Conservation (phyloP, 1,140 invertebrate species). For the Drosophila asahinai region DNA sequence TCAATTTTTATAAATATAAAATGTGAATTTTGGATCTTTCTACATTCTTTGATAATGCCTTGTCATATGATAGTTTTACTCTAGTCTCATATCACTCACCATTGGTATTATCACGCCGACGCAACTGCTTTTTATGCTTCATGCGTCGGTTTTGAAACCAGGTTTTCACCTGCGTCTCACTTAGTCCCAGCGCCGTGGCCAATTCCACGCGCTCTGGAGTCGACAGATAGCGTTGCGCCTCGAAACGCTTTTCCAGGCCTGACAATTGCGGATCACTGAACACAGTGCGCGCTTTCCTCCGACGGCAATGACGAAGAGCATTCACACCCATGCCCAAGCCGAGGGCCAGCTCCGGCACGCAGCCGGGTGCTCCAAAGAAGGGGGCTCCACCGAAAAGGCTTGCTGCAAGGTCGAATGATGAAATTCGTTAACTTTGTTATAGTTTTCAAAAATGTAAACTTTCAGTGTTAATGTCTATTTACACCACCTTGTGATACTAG, state of each 20-base stretch:
- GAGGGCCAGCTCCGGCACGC: constrained; percentile 82
- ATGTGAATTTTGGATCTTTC: no score
- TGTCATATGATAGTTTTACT: background rate
- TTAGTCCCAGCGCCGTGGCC: constrained; percentile 95
- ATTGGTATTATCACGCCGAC: constrained; percentile 85
- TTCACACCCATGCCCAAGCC: constrained; percentile 88
- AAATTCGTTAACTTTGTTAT: constrained; percentile 61
- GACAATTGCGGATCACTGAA: constrained; percentile 99
- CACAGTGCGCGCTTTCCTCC: constrained; percentile 97
- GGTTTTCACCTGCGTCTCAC: constrained; percentile 99
- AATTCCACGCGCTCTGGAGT: constrained; percentile 98
- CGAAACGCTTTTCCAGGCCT: constrained; percentile 97
- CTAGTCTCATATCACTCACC: constrained; percentile 55
- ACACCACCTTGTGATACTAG: constrained; percentile 15
- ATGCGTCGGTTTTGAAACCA: constrained; percentile 99
- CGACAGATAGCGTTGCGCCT: constrained; percentile 97
- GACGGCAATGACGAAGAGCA: constrained; percentile 94
- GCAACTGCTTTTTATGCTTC: constrained; percentile 98
- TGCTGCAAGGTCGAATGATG: constrained; percentile 54
- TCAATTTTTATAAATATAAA: no score
- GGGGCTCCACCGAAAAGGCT: constrained; percentile 80
- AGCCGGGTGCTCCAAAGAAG: constrained; percentile 86
- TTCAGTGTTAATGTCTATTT: constrained; percentile 72
- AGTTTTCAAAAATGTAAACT: constrained; percentile 48
- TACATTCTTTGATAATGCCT: no score